Evolutionary conservation across 92 coral and sea anemone species (phyloP).

Genomic region (Nematostella vectensis): DNA sequence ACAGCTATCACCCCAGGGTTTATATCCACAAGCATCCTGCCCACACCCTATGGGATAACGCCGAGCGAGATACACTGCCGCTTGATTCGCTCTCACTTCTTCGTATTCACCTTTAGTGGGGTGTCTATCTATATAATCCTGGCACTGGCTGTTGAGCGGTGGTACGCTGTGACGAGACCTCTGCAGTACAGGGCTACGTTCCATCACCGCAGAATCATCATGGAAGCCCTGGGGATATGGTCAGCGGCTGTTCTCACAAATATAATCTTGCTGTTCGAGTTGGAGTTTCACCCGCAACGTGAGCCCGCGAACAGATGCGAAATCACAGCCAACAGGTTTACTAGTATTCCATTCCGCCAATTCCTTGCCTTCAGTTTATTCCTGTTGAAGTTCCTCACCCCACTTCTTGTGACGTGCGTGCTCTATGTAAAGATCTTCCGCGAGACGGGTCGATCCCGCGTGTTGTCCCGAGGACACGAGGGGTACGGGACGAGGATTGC

Average conservation of each 20-base stretch:
- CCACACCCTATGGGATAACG: constrained; percentile 15
- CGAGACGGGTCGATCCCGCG: constrained; percentile 21
- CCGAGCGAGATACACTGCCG: constrained; percentile 40
- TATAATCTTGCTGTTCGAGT: constrained; percentile 26
- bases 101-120: constrained; percentile 31
- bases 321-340: constrained; percentile 13
- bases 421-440: constrained; percentile 24
- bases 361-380: constrained; percentile 32
- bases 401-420: constrained; percentile 29
- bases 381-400: constrained; percentile 32
- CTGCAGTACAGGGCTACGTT: constrained; percentile 39
- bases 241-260: constrained; percentile 15
- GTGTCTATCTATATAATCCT: constrained; percentile 37
- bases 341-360: constrained; percentile 1
- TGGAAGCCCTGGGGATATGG: constrained; percentile 32
- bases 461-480: constrained; percentile 13
- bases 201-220: constrained; percentile 27
- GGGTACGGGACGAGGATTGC: constrained; percentile 27
- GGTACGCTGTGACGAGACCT: constrained; percentile 54
- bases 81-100: constrained; percentile 36
- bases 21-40: constrained; percentile 16
- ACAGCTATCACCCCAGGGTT: constrained; percentile 44
- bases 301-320: constrained; percentile 26
- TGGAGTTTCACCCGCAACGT: constrained; percentile 13
- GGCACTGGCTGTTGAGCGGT: constrained; percentile 44